These are phyloP conservation scores for Eretmochelys imbricata DNA, from an alignment of 2,113 vertebrate genomes.

Conservation along the genomic window DNA sequence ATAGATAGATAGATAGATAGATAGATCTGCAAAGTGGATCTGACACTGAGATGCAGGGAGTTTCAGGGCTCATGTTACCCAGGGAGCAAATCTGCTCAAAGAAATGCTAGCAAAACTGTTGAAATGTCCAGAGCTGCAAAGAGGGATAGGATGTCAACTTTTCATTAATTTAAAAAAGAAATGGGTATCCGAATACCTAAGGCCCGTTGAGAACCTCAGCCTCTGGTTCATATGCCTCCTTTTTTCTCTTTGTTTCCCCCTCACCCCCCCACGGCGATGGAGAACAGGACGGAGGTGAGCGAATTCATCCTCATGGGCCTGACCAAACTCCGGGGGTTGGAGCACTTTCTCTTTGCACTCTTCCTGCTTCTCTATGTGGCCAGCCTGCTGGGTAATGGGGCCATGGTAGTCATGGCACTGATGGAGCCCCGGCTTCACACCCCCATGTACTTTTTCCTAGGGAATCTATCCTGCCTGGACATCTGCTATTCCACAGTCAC, in stretches of 20 bases:
- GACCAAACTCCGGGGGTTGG: not conserved
- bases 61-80: too few relatives aligned
- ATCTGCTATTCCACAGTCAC: constrained; percentile 55
- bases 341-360: not conserved
- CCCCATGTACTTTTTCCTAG: constrained; percentile 68
- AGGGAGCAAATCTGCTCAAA: too few relatives aligned
- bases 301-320: constrained; percentile 43
- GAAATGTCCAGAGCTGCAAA: too few relatives aligned
- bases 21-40: too few relatives aligned
- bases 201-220: too few relatives aligned
- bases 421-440: constrained; percentile 52
- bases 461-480: constrained; percentile 55
- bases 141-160: too few relatives aligned
- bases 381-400: constrained; percentile 34
- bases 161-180: too few relatives aligned
- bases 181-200: too few relatives aligned
- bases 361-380: constrained; percentile 33
- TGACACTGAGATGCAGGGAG: too few relatives aligned
- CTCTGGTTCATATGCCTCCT: too few relatives aligned
- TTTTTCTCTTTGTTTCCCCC: not conserved
- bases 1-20: too few relatives aligned
- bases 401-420: constrained; percentile 23
- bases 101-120: too few relatives aligned
- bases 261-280: not conserved
- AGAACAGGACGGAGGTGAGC: not conserved